Base-by-base conservation (phyloP, 2,797 vertebrate species). In the Halcyon smyrnensis region DNA sequence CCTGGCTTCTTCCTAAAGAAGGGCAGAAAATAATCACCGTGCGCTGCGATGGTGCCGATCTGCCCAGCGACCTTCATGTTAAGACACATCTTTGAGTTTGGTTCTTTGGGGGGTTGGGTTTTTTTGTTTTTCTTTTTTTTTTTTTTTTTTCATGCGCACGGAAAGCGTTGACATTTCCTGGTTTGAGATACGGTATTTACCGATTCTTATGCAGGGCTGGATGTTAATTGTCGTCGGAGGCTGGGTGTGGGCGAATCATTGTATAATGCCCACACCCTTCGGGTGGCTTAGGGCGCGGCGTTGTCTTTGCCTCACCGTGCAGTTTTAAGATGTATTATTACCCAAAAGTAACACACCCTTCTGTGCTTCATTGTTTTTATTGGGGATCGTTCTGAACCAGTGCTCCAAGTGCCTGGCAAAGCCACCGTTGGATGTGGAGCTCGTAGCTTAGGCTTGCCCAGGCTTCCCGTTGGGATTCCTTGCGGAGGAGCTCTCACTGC, bases 251-350 rank as follows among this genome's bases (percentile, higher is more conserved):
- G 87, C 41, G 73, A 60, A 41, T 86, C 83, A 93, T 97, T 96
- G 84, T 90, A 82, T 89, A 96, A 97, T 96, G 76, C 93, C 90
- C 96, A 95, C 95, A 67, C 95, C 95, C 53, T 76, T 92, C 17
- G 51, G 25, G 74, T 48, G 92, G 67, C 93, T 93, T 75, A 84
- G 89, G 93, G 96, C n/a, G 95, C 43, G 94, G 93, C 65, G 14
- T 90, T 54, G 68, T 93, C 96, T 87, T 96, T 95, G 96, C 96
- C 94, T 96, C 77, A 64, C 91, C 46, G 8, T 91, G 94, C 87
- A 67, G 88, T 53, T 95, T 93, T 87, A 18, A 93, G 92, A 95
- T 94, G 94, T 94, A 85, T 94, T 95, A 87, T 95, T 94, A 78
- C 93, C 77, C 83, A 39, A 70, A 63, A 46, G 82, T 9, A 63